These are phyloP conservation scores for Campopleginae sp. DNA, from an alignment of 2,888 invertebrate species.

Conservation along the genomic window DNA sequence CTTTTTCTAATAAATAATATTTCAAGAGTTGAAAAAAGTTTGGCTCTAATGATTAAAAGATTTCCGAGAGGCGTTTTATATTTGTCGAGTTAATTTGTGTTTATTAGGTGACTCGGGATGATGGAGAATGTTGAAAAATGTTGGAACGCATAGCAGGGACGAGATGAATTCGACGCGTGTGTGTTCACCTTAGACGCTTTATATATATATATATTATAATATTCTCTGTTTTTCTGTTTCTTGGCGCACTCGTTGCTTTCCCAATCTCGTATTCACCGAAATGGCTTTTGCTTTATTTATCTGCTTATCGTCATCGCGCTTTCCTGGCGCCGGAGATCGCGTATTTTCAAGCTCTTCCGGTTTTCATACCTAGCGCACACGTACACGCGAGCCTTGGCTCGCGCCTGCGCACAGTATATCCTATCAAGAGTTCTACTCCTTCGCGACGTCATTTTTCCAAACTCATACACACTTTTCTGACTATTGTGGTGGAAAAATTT, in stretches of 20 bases:
- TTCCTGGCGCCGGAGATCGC: conserved; percentile 58
- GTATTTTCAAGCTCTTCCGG: conserved; percentile 53
- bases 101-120: background rate
- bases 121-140: background rate
- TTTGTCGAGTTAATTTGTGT: background rate
- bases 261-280: conserved; percentile 45
- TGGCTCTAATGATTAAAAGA: no score
- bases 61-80: background rate
- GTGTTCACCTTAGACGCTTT: conserved; percentile 16
- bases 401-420: no score
- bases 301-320: conserved; percentile 62
- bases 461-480: conserved; percentile 35
- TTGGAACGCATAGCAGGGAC: background rate
- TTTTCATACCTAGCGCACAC: conserved; percentile 16
- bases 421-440: conserved; percentile 30
- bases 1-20: no score
- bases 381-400: no score
- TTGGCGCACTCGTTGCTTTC: conserved; percentile 36
- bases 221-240: conserved; percentile 34
- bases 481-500: conserved; percentile 63
- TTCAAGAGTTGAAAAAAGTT: no score
- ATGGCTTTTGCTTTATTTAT: conserved; percentile 65
- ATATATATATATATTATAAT: background rate
- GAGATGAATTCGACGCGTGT: conserved; percentile 5
- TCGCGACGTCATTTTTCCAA: conserved; percentile 36